Percentiles rank a stretch among this genome's conserved stretches.
These are phyloP conservation scores for Saguinus midas DNA, from an alignment of 2,113 vertebrate genomes.

Conservation along the genomic window DNA sequence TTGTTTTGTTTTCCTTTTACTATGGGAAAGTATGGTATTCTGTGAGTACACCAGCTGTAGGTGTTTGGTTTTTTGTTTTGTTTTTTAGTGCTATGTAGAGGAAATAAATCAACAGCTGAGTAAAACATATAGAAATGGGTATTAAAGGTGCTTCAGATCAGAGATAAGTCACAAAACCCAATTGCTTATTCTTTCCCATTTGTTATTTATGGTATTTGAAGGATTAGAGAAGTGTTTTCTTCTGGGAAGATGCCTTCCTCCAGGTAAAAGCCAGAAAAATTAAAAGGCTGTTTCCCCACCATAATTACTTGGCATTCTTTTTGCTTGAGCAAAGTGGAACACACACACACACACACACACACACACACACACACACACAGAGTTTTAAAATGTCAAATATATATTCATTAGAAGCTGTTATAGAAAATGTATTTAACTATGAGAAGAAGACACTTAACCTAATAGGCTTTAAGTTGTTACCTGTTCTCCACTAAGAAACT, in stretches of 20 bases:
- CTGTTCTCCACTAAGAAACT: background rate
- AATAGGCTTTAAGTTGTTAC: background rate
- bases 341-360: background rate
- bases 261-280: background rate
- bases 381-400: background rate
- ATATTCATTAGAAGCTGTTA: background rate
- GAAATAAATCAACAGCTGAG: slow-evolving; percentile 1
- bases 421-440: background rate
- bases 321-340: background rate
- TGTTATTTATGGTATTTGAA: slow-evolving; percentile 18
- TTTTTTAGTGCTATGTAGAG: background rate
- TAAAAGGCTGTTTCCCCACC: fast-evolving
- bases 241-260: background rate
- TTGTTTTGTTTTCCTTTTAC: background rate
- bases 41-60: background rate
- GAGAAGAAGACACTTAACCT: background rate
- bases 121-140: background rate
- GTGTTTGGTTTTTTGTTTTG: background rate
- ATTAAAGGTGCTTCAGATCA: background rate
- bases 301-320: background rate
- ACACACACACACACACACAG: background rate
- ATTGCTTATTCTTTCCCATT: background rate
- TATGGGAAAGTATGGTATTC: background rate
- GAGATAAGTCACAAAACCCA: background rate
- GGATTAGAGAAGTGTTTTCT: background rate